These are phyloP conservation scores for Nemotelus pantherinus DNA, from an alignment of 2,888 invertebrate genomes.

Conservation along the genomic window DNA sequence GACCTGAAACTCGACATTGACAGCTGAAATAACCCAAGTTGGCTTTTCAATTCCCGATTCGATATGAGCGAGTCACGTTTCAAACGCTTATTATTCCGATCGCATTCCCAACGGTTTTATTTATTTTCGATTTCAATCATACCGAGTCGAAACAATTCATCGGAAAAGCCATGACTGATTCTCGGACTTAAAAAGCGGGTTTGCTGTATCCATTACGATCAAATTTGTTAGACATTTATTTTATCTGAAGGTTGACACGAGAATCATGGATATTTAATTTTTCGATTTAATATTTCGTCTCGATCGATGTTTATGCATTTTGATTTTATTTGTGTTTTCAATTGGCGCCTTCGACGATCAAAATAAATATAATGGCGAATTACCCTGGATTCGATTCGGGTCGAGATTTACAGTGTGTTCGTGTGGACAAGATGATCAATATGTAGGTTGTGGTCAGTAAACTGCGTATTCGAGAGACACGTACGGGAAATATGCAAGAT, in stretches of 20 bases:
- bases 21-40: constrained; percentile 17
- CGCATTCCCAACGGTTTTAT: constrained; percentile 18
- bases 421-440: too few relatives aligned
- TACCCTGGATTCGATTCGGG: too few relatives aligned
- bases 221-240: constrained; percentile 12
- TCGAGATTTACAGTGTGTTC: too few relatives aligned
- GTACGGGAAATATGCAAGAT: too few relatives aligned
- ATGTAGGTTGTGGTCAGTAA: too few relatives aligned
- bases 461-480: too few relatives aligned
- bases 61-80: constrained; percentile 6
- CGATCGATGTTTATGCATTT: too few relatives aligned
- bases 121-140: constrained; percentile 46
- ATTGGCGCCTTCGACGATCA: too few relatives aligned
- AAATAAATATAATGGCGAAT: too few relatives aligned
- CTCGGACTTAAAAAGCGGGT: not conserved
- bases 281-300: too few relatives aligned
- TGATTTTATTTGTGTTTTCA: too few relatives aligned
- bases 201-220: constrained; percentile 13
- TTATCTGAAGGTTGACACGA: constrained; percentile 22
- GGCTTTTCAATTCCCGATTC: not conserved
- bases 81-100: constrained; percentile 29
- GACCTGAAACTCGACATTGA: constrained; percentile 4
- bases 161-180: constrained; percentile 23
- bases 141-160: constrained; percentile 29
- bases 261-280: too few relatives aligned